Evolutionary conservation across 2,113 vertebrate species (phyloP).

Genomic region (Cochlearius cochlearius): DNA sequence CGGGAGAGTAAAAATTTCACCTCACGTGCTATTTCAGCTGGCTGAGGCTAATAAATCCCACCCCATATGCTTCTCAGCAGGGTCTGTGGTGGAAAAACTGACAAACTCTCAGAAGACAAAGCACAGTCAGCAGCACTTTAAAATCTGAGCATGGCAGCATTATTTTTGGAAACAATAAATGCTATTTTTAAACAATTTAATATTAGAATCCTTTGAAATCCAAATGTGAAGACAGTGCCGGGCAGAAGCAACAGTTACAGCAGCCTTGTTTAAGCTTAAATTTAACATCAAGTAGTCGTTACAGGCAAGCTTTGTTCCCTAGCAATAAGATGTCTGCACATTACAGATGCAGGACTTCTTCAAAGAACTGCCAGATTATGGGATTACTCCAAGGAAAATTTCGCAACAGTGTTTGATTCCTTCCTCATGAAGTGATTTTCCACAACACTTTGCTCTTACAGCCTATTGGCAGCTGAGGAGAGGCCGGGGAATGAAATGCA

Average conservation of each 20-base stretch:
- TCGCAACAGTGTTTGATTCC: constrained; percentile 15
- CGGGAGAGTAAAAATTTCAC: background rate
- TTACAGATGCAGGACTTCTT: background rate
- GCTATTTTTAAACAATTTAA: constrained; percentile 2
- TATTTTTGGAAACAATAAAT: constrained; percentile 28
- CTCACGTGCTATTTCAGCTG: background rate
- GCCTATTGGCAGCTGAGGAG: background rate
- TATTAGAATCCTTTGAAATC: background rate
- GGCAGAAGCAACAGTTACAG: background rate
- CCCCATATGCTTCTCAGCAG: background rate
- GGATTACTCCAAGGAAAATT: constrained; percentile 44
- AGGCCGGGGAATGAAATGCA: background rate
- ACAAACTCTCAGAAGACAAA: background rate
- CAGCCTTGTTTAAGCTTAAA: background rate
- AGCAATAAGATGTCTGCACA: constrained; percentile 19
- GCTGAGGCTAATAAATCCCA: background rate
- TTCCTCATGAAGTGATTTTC: constrained; percentile 57
- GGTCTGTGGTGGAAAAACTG: constrained; percentile 7
- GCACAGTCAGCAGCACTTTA: background rate
- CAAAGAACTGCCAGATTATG: constrained; percentile 25
- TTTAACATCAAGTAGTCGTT: background rate
- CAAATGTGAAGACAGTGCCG: background rate
- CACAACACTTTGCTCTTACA: constrained; percentile 18
- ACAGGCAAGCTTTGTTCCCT: background rate
- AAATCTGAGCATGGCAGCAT: background rate